phyloP scores from a whole-genome alignment of 2,888 invertebrate genomes.

The Abrostola triplasia region DNA sequence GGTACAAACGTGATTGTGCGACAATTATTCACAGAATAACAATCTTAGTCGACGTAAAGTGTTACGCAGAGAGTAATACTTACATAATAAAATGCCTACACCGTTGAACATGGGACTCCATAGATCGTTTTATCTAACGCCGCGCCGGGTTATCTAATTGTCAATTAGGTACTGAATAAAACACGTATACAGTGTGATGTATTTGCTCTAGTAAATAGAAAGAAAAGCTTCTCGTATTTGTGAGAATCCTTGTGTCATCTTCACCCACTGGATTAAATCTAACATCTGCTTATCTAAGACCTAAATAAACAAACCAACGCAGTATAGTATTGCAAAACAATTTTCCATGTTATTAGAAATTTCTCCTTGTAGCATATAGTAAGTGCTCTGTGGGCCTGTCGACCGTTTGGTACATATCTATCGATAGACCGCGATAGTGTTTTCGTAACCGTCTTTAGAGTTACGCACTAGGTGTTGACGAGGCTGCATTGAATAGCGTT shows the following conservation, averaged over 20 bases:
- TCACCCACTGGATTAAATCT: neutral
- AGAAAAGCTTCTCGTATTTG: too few species aligned
- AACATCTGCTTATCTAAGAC: neutral
- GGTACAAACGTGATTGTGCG: too few species aligned
- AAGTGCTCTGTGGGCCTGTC: conserved; percentile 18
- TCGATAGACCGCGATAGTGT: conserved; percentile 52
- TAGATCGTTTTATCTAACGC: conserved; percentile 1
- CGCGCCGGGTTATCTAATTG: conserved; percentile 1
- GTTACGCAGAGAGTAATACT: neutral
- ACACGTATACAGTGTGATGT: neutral
- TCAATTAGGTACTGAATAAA: neutral
- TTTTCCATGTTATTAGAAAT: conserved; percentile 14
- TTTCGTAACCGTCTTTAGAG: conserved; percentile 40
- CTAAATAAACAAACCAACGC: neutral
- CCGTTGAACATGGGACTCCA: conserved; percentile 1
- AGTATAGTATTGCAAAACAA: conserved; percentile 9
- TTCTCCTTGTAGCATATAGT: conserved; percentile 23
- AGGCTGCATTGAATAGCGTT: conserved; percentile 2
- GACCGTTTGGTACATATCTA: conserved; percentile 52
- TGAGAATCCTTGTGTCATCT: neutral
- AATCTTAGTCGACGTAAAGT: neutral
- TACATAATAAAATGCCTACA: conserved; percentile 5
- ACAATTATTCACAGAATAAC: neutral
- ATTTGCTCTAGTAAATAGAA: neutral
- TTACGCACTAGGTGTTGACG: conserved; percentile 31